Evolutionary conservation across 2,113 vertebrate genomes (phyloP), one percentile per base, ranked within the genome.

Genomic region (Erythrocercus mccallii): DNA sequence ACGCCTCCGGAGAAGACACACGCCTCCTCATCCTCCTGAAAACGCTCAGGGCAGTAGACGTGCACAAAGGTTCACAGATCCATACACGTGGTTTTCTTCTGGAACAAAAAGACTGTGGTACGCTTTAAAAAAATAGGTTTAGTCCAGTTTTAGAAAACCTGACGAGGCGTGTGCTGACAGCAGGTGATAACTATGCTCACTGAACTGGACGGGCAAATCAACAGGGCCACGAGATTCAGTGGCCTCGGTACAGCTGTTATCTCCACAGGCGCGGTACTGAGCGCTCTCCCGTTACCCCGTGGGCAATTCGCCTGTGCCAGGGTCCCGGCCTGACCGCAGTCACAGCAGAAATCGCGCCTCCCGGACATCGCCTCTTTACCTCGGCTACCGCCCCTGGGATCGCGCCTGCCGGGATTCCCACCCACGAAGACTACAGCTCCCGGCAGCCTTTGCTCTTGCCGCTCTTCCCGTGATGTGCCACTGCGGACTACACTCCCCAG

Each of bases 401-500:
- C 31, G 14, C 22, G 15, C 31, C 50, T 23, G 27, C 23, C 23
- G n/a, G 30, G 37, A 64, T n/a, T 20, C 9, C 30, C n/a, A 4
- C 9, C 8, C 5, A 28, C 0, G 6, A 12, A 64, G 17, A 85
- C 93, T 84, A 64, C 83, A 11, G 4, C 31, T 92, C 86, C 93
- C 91, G 10, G 50, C 72, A 73, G 45, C 1, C 70, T 21, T 27
- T 30, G 33, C 79, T 28, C 50, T 47, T 47, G 9, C 33, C 9
- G 6, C 24, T 15, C 28, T 72, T 65, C 21, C 11, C 44, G 2
- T 1, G 24, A 4, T 1, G 4, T 8, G 15, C 9, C 10, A 8
- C 28, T 11, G 2, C 9, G 3, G 35, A 98, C 97, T 95, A 84
- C 92, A 50, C 53, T 93, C 74, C 96, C 97, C 97, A 86, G 62